Evolutionary conservation across 2,888 invertebrate genomes (phyloP), one percentile per base, ranked within the genome.

Genomic region (Folsomia manolachei): DNA sequence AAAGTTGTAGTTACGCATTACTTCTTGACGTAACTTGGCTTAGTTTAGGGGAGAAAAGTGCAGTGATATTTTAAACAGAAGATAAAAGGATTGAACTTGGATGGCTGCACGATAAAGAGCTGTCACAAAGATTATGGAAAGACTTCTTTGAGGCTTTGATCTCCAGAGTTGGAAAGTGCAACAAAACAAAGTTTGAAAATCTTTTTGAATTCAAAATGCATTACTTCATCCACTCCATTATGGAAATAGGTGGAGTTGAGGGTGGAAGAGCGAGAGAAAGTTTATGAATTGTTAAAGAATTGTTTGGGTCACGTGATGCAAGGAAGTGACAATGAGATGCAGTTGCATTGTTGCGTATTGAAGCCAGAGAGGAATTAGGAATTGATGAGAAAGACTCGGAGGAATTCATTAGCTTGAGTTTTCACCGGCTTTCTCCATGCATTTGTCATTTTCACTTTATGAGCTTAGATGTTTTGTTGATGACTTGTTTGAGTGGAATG

Each of bases 41-140:
- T n/a, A n/a, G n/a, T n/a, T 14, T 14, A 39, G 39, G 39, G 39
- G 14, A 39, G 39, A 14, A 14, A 39, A 14, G 14, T 14, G 39
- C 39, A 9, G 39, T 39, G 7, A 39, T 39, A 39, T 39, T 39
- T 39, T 39, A 39, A 39, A 14, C 7, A 39, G 39, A 14, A 39
- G 39, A 39, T 39, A 39, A 39, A 39, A 39, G 39, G 39, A 39
- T 39, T 39, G 39, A 39, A 14, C 4, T 39, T n/a, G n/a, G n/a
- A n/a, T n/a, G n/a, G n/a, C n/a, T 51, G 51, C 56, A 56, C 56
- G n/a, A 56, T 56, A 56, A 56, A 56, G n/a, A 56, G 11, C 21
- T 56, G 39, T 14, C 39, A 7, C 19, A 56, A 21, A 56, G 56
- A 56, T 56, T 56, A 4, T 11, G 51, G 18, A n/a, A n/a, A n/a